Base-by-base conservation (phyloP, 2,797 vertebrate genomes). In the Falco naumanni region DNA sequence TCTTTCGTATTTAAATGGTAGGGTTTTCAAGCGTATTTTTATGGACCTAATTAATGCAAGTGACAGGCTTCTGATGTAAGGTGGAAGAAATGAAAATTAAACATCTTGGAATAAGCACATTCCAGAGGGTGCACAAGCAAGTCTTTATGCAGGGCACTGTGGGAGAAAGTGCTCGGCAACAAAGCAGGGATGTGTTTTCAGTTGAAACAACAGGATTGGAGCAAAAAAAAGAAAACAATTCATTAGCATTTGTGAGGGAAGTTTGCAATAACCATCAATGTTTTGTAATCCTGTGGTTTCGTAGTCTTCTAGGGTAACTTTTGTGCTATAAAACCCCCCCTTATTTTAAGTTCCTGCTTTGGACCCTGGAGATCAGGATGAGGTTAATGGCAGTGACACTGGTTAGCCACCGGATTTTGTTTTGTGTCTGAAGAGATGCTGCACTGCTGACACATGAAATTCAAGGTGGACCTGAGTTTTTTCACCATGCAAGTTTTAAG, bases 121-220 rank as follows among this genome's bases (percentile, higher is more conserved):
- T 96, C 96, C 94, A 93, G 76, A 91, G 82, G 85, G 82, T 92
- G 76, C 87, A 97, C 96, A 97, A 96, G 91, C 80, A 80, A 94
- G 91, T 71, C 96, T 97, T 97, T 96, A 87, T 97, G 90, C 90
- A 54, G 93, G 81, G 89, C 64, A 69, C 92, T 95, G 96, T 96
- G 96, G 96, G 96, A 97, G 96, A 97, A 95, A 95, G 90, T 48
- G 83, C 96, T 93, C 95, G 59, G 94, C 79, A 95, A 96, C 95
- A 96, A 97, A 95, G 91, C 94, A 84, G 80, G 2, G 51, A 78
- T 96, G 93, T 91, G 83, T 95, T 96, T 97, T 96, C 76, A 19
- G 91, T 94, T 93, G 89, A 96, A 96, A 89, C 85, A 96, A 84
- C 60, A 72, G 83, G 75, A 93, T 78, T 94, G 91, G 79, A 89